Evolutionary conservation across 2,113 vertebrate genomes (phyloP).

Genomic region (Osmerus mordax): DNA sequence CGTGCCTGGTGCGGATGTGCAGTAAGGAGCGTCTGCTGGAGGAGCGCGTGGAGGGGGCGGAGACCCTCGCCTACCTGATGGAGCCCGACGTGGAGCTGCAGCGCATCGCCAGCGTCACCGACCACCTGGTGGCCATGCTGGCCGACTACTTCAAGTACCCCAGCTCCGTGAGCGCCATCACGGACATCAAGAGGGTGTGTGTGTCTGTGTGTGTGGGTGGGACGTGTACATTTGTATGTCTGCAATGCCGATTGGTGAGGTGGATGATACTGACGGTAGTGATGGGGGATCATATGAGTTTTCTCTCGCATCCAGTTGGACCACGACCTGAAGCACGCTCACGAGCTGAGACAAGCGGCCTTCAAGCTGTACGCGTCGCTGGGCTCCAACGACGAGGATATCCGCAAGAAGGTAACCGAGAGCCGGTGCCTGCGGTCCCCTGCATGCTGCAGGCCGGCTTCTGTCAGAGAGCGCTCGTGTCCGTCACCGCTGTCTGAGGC

Average conservation of each 20-base stretch:
- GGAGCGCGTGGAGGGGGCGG: conserved; percentile 94
- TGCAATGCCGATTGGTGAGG: neutral
- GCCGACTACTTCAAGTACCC: conserved; percentile 99
- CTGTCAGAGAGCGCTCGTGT: neutral
- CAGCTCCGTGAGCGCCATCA: conserved; percentile 96
- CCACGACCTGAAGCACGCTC: conserved; percentile 96
- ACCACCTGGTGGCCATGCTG: conserved; percentile 95
- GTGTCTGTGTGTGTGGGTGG: neutral
- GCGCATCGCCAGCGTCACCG: conserved; percentile 93
- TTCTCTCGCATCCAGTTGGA: conserved; percentile 78
- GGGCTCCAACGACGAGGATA: conserved; percentile 98
- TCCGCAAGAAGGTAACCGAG: conserved; percentile 90
- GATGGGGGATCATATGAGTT: too few species aligned
- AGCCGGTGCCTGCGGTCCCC: neutral
- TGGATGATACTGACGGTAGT: neutral
- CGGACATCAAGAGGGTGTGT: conserved; percentile 97
- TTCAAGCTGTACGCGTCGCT: conserved; percentile 98
- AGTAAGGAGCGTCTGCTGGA: conserved; percentile 94
- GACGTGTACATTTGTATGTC: too few species aligned
- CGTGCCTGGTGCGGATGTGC: conserved; percentile 97
- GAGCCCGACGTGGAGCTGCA: conserved; percentile 97
- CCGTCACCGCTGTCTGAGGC: neutral
- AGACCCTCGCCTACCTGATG: conserved; percentile 94
- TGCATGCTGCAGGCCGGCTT: neutral
- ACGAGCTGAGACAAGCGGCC: conserved; percentile 95